Evolutionary conservation across 2,113 vertebrate species (phyloP).

Genomic region (Coregonus clupeaformis): DNA sequence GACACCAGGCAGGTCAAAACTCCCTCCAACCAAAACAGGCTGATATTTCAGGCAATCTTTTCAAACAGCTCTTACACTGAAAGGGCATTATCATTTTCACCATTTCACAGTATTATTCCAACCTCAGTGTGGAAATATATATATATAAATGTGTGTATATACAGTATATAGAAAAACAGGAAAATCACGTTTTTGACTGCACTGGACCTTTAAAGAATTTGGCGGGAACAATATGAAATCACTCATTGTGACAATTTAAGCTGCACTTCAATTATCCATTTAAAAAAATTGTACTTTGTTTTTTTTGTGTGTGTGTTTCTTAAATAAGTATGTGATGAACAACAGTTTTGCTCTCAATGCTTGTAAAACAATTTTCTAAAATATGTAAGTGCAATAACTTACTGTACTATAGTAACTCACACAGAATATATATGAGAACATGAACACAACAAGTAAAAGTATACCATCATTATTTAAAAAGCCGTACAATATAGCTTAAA

Average conservation of each 20-base stretch:
- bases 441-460: slow-evolving; percentile 64
- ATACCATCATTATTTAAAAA: slow-evolving; percentile 58
- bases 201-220: neutral
- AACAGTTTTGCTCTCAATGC: neutral
- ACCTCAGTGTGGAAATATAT: too few species aligned
- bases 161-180: too few species aligned
- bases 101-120: too few species aligned
- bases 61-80: too few species aligned
- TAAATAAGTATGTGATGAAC: neutral
- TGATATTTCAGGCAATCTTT: too few species aligned
- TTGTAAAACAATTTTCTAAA: neutral
- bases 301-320: neutral
- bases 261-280: neutral
- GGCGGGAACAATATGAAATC: neutral
- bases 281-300: neutral
- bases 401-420: slow-evolving; percentile 72
- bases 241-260: neutral
- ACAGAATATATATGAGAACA: slow-evolving; percentile 56
- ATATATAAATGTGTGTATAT: too few species aligned
- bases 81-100: too few species aligned
- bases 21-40: too few species aligned
- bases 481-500: slow-evolving; percentile 61
- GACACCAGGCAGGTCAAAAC: too few species aligned
- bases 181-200: too few species aligned
- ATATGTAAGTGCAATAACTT: slow-evolving; percentile 86